These are phyloP conservation scores for Listronotus bonariensis DNA, from an alignment of 1,140 invertebrate genomes.

Conservation along the genomic window DNA sequence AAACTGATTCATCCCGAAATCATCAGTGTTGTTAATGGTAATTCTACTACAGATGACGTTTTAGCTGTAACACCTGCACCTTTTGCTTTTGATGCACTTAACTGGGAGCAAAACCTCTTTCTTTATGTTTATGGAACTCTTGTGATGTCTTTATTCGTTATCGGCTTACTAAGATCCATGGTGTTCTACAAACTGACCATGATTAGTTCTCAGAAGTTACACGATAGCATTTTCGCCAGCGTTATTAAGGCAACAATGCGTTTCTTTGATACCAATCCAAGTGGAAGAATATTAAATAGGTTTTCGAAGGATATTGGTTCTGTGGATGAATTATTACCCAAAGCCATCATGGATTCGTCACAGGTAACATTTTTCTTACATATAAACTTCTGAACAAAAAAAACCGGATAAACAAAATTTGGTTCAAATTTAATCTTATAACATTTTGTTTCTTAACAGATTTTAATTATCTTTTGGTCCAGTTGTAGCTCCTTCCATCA, in stretches of 20 bases:
- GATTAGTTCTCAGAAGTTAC: slow-evolving; percentile 67
- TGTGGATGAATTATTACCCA: slow-evolving; percentile 71
- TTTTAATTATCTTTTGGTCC: no score
- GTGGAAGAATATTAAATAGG: slow-evolving; percentile 59
- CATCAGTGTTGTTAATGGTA: not conserved
- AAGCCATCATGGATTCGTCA: slow-evolving; percentile 68
- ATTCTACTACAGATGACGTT: not conserved
- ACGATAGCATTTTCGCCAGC: slow-evolving; percentile 69
- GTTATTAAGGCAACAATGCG: slow-evolving; percentile 69
- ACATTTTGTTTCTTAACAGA: no score
- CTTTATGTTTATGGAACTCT: slow-evolving; percentile 61
- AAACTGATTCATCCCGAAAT: slow-evolving; percentile 11
- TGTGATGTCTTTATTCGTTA: slow-evolving; percentile 57
- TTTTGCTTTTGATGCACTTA: slow-evolving; percentile 12
- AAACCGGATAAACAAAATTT: no score
- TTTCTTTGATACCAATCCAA: slow-evolving; percentile 85
- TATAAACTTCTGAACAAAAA: no score
- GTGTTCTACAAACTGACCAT: slow-evolving; percentile 70
- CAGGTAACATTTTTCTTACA: slow-evolving; percentile 49
- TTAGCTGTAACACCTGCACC: not conserved
- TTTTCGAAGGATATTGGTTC: slow-evolving; percentile 61
- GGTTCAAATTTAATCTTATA: no score
- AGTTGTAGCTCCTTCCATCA: no score
- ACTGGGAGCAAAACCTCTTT: slow-evolving; percentile 23
- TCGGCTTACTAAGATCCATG: slow-evolving; percentile 60